These are phyloP conservation scores for Tragelaphus imberbis DNA, from an alignment of 2,113 vertebrate species.

Conservation along the genomic window DNA sequence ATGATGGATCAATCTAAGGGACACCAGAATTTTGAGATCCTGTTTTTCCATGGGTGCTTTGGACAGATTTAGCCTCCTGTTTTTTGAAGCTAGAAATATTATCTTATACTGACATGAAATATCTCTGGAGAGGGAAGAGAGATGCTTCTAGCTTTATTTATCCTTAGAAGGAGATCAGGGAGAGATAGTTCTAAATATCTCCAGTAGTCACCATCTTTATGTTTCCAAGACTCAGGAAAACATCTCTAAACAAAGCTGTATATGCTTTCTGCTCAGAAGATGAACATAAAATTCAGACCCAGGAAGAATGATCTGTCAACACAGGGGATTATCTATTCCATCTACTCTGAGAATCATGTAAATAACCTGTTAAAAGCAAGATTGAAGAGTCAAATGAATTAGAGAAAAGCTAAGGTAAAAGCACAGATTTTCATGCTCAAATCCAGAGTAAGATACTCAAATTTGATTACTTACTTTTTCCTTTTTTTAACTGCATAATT, in stretches of 20 bases:
- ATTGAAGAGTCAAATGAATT: neutral
- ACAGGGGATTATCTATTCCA: accelerated
- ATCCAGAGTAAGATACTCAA: neutral
- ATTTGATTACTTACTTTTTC: neutral
- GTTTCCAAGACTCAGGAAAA: neutral
- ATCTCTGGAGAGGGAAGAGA: neutral
- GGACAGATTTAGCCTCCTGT: neutral
- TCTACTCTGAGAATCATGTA: neutral
- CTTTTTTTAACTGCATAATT: neutral
- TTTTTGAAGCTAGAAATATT: neutral
- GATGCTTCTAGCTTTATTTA: neutral
- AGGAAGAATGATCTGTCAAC: neutral
- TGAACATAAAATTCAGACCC: neutral
- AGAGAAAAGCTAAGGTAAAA: neutral
- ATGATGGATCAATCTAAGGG: neutral
- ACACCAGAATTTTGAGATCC: neutral
- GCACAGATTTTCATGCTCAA: neutral
- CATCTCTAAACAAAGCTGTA: neutral
- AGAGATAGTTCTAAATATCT: neutral
- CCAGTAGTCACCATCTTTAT: neutral
- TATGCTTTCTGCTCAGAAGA: neutral
- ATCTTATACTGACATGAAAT: neutral
- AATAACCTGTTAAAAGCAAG: neutral
- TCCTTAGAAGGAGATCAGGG: neutral
- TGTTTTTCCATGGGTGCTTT: neutral